Evolutionary conservation across 1,140 invertebrate species (phyloP), one percentile per base, ranked within the genome.

Genomic region (Drosophila erecta): DNA sequence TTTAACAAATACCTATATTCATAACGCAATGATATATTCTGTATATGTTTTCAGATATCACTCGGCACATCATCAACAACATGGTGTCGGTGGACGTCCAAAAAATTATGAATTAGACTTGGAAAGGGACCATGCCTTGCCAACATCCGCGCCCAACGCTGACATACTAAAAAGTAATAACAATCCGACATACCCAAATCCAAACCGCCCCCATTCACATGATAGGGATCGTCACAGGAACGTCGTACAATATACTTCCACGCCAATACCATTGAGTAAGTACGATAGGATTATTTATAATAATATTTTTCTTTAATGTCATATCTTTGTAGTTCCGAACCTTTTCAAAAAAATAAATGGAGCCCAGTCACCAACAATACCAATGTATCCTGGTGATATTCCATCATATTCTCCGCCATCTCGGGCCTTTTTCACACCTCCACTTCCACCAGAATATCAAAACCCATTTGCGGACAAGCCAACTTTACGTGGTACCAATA

Each of bases 401-500:
- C 96, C 96, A 14, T 96, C 95, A n/a, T 97, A 97, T 92, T 95
- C 96, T 11, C 96, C 96, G 11, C 96, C 96, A 3, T 95, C 95
- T 17, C 92, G 96, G 61, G 94, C 95, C 2, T 95, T 96, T 69
- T 96, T 97, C 90, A 97, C 96, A 0, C 96, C 96, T 0, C 96
- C 96, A 0, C 80, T 96, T 54, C 96, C 96, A 6, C 95, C 95
- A 2, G 95, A 96, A 89, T 96, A 96, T 81, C 93, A 94, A 15
- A 96, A 96, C 92, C 96, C 96, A 0, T 97, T 97, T 85, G 96
- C 96, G 3, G 96, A 97, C 81, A 97, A 96, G 90, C 96, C 96
- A 33, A 97, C 96, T 6, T 91, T 97, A 40, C 93, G 96, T 75
- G 96, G 96, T 64, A 94, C 94, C 17, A 94, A 95, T 69, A 93